A percentile compares a stretch with the other conserved stretches of the same genome.
Evolutionary conservation across 2,888 invertebrate species (phyloP).

Genomic region (Mesorhabditis sp.): DNA sequence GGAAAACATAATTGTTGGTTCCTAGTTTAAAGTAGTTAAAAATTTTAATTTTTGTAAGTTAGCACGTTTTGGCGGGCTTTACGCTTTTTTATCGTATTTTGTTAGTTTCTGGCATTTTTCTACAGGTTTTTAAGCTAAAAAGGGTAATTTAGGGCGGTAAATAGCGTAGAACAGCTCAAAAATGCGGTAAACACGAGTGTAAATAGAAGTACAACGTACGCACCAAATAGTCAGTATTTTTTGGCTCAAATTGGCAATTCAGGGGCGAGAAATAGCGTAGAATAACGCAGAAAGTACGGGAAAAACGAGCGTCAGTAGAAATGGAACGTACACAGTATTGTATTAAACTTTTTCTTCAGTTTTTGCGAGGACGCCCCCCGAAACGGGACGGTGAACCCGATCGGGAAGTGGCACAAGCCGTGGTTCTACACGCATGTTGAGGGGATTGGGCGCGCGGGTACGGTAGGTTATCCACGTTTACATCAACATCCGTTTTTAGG

Average conservation of each 20-base stretch:
- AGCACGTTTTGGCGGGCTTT: background rate
- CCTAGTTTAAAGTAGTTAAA: background rate
- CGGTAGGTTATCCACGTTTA: slow-evolving; percentile 13
- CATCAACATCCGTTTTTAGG: slow-evolving; percentile 8
- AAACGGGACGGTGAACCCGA: slow-evolving; percentile 65
- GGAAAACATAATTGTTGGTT: slow-evolving; percentile 56
- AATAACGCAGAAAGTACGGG: background rate
- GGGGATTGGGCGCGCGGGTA: slow-evolving; percentile 52
- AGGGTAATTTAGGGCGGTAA: background rate
- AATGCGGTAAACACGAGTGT: background rate
- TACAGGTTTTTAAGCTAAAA: background rate
- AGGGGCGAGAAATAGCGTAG: background rate
- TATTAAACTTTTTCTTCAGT: slow-evolving; percentile 14
- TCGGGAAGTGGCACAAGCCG: slow-evolving; percentile 76
- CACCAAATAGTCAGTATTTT: background rate
- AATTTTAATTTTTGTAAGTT: background rate
- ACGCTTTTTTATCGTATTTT: too few species aligned
- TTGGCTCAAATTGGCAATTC: background rate
- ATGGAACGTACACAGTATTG: background rate
- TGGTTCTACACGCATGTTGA: slow-evolving; percentile 81
- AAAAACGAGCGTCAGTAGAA: background rate
- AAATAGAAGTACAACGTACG: background rate
- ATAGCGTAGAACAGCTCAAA: background rate
- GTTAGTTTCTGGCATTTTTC: background rate
- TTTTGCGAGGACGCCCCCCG: slow-evolving; percentile 42